Evolutionary conservation across 2,797 vertebrate species (phyloP).

Genomic region (Mormyrus hasselquistii): DNA sequence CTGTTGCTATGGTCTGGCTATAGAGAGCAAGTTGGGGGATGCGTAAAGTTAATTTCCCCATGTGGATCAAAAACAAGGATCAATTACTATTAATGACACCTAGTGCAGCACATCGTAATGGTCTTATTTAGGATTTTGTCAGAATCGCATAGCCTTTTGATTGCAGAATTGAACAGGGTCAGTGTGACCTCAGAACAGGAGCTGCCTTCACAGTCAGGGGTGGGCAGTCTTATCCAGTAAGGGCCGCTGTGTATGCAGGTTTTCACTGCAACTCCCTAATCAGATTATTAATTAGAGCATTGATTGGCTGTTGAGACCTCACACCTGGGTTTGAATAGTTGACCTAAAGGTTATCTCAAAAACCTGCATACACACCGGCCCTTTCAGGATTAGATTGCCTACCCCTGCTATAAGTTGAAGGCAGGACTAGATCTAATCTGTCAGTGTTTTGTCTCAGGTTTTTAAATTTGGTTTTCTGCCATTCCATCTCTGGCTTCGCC

Average conservation of each 20-base stretch:
- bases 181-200: not conserved
- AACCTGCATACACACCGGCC: not conserved
- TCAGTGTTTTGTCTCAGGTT: not conserved
- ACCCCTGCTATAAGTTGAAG: not conserved
- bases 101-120: not conserved
- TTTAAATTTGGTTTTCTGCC: not conserved
- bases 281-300: not conserved
- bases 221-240: not conserved
- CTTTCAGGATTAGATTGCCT: not conserved
- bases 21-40: not conserved
- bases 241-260: not conserved
- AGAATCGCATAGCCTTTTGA: not conserved
- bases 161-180: not conserved
- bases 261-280: not conserved
- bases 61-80: not conserved
- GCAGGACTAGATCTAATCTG: not conserved
- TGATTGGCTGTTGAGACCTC: not conserved
- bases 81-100: not conserved
- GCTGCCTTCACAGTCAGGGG: not conserved
- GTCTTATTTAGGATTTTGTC: not conserved
- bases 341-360: not conserved
- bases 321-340: not conserved
- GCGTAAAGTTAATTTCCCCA: not conserved
- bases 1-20: not conserved
- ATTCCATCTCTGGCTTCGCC: not conserved